Evolutionary conservation across 2,888 invertebrate species (phyloP), one percentile per base, ranked within the genome.

Genomic region (Pandemis heparana): DNA sequence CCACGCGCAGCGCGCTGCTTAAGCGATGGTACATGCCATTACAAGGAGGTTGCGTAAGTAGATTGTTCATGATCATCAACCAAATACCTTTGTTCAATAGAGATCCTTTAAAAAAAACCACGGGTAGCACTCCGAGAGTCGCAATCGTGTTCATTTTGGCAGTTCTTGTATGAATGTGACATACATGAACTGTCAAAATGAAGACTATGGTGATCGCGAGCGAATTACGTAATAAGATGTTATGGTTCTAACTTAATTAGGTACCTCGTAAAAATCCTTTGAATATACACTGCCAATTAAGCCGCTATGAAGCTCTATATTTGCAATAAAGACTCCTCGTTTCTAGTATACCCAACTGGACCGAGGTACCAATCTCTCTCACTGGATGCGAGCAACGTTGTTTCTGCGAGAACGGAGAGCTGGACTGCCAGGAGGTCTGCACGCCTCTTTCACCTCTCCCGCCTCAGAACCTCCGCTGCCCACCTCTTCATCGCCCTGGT

Each of bases 301-400:
- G 43, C 10, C 12, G 12, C 12, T 43, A 12, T n/a, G n/a, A 12
- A 48, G 46, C n/a, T 48, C 48, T n/a, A n/a, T 14, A 0, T n/a
- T 48, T n/a, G 14, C 14, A 48, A 48, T n/a, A 14, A 48, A 48
- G 14, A n/a, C 10, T 3, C 10, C 43, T 43, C n/a, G 3, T 32
- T 77, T 87, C 75, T 77, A 95, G 95, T 18, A 95, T 96, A 75
- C 95, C 95, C 51, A 98, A 98, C 88, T 98, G 97, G 97, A 97
- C 97, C 71, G 96, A 97, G 81, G 96, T 98, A 62, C 98, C 98
- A 0, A 91, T 95, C 9, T 96, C 97, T 70, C 90, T 98, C 4
- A 97, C 97, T 12, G 97, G 98, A 67, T 98, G 98, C 83, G 97
- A 98, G 77, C 96, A 97, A 79, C 95, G 97, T 79, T 98, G 98